Conservation (phyloP, 2,113 vertebrate genomes). For the Crotophaga sulcirostris region DNA sequence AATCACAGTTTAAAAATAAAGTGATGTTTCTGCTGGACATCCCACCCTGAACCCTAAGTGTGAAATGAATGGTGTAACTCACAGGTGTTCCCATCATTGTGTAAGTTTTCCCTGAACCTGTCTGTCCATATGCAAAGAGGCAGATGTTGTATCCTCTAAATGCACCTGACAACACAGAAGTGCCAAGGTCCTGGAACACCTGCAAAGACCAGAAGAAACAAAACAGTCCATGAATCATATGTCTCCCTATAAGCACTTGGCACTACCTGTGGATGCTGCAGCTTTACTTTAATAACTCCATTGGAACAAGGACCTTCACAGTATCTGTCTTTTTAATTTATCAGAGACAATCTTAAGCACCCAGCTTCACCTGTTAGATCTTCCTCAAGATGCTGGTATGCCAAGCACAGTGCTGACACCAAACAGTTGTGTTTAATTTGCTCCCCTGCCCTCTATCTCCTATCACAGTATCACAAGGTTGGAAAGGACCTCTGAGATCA, state of each 20-base stretch:
- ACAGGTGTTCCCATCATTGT: conserved; percentile 98
- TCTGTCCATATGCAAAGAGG: conserved; percentile 97
- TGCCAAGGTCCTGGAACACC: conserved; percentile 96
- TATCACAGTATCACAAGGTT: too few species aligned
- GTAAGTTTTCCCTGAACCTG: conserved; percentile 97
- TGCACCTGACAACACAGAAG: conserved; percentile 88
- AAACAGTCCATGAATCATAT: background rate
- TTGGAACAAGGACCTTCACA: background rate
- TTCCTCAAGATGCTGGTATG: background rate
- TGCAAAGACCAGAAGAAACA: conserved; percentile 66
- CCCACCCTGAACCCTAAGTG: background rate
- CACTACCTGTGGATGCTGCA: background rate
- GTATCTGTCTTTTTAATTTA: background rate
- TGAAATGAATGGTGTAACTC: conserved; percentile 65
- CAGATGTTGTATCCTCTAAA: conserved; percentile 96
- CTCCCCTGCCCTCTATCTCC: background rate
- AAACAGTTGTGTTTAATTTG: background rate
- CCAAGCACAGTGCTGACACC: background rate
- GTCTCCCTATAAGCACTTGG: background rate
- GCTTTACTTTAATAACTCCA: background rate
- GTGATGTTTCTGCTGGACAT: background rate
- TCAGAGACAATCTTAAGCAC: background rate
- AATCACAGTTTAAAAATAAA: background rate
- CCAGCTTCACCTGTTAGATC: background rate
- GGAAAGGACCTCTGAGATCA: too few species aligned